phyloP scores from a whole-genome alignment of 2,113 vertebrate genomes.

The Barnardius zonarius region DNA sequence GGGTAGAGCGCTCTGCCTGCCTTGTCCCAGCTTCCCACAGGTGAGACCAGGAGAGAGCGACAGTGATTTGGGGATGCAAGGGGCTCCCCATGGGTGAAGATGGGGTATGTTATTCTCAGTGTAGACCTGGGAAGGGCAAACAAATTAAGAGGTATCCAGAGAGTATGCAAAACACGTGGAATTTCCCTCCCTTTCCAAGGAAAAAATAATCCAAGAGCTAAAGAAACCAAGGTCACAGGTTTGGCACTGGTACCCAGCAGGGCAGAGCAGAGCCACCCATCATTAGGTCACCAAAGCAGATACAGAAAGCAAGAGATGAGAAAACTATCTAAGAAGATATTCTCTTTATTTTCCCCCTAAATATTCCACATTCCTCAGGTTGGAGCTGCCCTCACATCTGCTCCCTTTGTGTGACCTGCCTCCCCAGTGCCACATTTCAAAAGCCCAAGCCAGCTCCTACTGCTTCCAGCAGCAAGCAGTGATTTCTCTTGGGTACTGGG shows the following conservation, averaged over 20 bases:
- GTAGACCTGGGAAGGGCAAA: not conserved
- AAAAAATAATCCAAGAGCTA: not conserved
- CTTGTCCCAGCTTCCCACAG: not conserved
- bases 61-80: not conserved
- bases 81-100: not conserved
- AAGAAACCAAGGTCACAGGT: not conserved
- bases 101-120: not conserved
- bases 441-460: not conserved
- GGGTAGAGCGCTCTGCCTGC: not conserved
- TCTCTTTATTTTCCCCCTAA: not conserved
- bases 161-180: accelerated
- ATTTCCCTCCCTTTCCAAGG: not conserved
- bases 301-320: not conserved
- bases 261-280: not conserved
- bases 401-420: not conserved
- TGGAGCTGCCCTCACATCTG: not conserved
- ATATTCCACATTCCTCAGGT: not conserved
- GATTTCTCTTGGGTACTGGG: not conserved
- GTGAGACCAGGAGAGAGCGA: not conserved
- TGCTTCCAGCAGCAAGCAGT: not conserved
- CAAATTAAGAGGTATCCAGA: not conserved
- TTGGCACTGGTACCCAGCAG: not conserved
- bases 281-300: not conserved
- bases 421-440: not conserved
- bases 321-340: not conserved